Evolutionary conservation across 2,113 vertebrate genomes (phyloP).

Genomic region (Spheniscus mendiculus): DNA sequence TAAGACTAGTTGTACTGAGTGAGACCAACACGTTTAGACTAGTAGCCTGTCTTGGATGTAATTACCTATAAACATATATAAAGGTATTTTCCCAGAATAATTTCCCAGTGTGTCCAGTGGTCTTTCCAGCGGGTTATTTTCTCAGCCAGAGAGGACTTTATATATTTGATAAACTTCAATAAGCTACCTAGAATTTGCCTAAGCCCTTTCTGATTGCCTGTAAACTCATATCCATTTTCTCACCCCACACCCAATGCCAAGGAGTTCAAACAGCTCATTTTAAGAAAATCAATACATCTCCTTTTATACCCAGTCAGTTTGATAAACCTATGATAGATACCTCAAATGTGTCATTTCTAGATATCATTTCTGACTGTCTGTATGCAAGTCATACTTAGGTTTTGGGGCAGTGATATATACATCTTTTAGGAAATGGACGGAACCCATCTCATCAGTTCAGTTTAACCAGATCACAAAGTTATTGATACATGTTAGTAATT

Average conservation of each 20-base stretch:
- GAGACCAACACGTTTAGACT: neutral
- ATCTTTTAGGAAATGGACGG: neutral
- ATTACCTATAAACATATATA: neutral
- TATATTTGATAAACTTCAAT: neutral
- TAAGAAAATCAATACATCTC: neutral
- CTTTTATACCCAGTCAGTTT: neutral
- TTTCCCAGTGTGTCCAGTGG: neutral
- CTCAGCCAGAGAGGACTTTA: neutral
- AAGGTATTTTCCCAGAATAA: neutral
- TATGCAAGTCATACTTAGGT: neutral
- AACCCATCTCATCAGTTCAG: neutral
- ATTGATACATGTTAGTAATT: neutral
- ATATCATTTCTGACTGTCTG: neutral
- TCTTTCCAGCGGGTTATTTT: neutral
- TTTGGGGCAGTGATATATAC: neutral
- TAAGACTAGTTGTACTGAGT: neutral
- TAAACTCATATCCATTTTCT: neutral
- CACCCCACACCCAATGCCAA: neutral
- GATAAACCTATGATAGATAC: neutral
- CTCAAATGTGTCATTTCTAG: neutral
- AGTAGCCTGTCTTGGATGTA: neutral
- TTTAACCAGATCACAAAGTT: neutral
- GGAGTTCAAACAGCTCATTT: neutral
- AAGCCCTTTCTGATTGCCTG: neutral
- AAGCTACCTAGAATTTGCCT: neutral